These are phyloP conservation scores for Nanorana parkeri DNA, from an alignment of 2,113 vertebrate species.

Conservation along the genomic window DNA sequence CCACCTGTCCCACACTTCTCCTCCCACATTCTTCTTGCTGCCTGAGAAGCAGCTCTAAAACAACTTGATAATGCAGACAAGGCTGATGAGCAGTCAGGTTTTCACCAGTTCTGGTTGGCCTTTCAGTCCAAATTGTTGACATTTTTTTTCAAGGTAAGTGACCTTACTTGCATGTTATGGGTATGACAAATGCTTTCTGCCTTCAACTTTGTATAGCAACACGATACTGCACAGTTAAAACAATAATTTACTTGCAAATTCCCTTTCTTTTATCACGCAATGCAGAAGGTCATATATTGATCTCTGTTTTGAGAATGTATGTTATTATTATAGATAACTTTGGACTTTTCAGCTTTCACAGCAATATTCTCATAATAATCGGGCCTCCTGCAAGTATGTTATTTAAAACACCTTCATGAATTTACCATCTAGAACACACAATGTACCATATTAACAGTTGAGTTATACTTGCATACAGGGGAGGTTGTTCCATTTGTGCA, in stretches of 20 bases:
- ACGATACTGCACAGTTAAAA: not conserved
- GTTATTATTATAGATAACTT: not conserved
- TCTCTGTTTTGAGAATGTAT: conserved; percentile 31
- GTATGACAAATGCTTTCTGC: not conserved
- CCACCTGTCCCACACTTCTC: not conserved
- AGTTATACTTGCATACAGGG: no score
- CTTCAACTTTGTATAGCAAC: conserved; percentile 7
- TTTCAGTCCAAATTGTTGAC: conserved; percentile 12
- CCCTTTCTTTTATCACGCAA: not conserved
- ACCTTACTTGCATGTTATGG: conserved; percentile 1
- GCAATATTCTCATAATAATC: no score
- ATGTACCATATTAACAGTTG: no score
- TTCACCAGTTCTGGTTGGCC: conserved; percentile 31
- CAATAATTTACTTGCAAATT: conserved; percentile 13
- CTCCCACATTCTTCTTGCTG: not conserved
- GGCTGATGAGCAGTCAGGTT: conserved; percentile 32
- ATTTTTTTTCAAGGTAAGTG: conserved; percentile 18
- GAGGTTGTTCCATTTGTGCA: no score
- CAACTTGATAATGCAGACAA: not conserved
- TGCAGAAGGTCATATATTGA: conserved; percentile 2
- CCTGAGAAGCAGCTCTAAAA: not conserved
- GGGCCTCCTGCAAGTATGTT: no score
- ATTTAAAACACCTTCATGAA: no score
- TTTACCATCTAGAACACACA: no score
- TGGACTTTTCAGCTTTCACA: not conserved